phyloP scores from a whole-genome alignment of 2,113 vertebrate species.

The Egretta garzetta region DNA sequence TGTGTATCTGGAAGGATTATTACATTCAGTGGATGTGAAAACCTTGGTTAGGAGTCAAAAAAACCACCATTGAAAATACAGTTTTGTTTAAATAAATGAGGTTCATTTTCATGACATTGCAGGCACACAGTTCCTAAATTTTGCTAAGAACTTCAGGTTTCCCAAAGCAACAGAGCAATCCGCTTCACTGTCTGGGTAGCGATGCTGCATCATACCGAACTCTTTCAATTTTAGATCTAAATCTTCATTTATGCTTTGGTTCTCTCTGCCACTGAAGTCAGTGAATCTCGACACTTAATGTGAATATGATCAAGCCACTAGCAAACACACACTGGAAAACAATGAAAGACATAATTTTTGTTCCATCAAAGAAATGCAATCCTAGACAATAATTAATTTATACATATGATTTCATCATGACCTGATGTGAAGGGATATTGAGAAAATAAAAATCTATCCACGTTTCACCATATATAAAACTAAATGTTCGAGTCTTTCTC shows the following conservation, averaged over 20 bases:
- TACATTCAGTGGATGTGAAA: background rate
- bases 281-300: background rate
- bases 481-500: background rate
- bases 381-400: background rate
- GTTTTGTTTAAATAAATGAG: background rate
- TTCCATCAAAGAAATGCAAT: background rate
- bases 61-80: background rate
- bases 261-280: background rate
- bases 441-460: background rate
- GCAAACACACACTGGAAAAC: background rate
- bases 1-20: background rate
- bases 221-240: background rate
- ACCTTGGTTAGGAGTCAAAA: background rate
- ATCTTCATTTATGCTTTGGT: background rate
- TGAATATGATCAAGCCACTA: background rate
- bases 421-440: background rate
- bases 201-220: background rate
- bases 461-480: background rate
- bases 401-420: background rate
- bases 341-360: background rate
- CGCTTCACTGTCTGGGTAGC: background rate
- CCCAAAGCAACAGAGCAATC: background rate
- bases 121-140: background rate
- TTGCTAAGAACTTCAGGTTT: background rate
- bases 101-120: background rate